These are phyloP conservation scores for Tragelaphus buxtoni DNA, from an alignment of 2,113 vertebrate genomes.

Conservation along the genomic window DNA sequence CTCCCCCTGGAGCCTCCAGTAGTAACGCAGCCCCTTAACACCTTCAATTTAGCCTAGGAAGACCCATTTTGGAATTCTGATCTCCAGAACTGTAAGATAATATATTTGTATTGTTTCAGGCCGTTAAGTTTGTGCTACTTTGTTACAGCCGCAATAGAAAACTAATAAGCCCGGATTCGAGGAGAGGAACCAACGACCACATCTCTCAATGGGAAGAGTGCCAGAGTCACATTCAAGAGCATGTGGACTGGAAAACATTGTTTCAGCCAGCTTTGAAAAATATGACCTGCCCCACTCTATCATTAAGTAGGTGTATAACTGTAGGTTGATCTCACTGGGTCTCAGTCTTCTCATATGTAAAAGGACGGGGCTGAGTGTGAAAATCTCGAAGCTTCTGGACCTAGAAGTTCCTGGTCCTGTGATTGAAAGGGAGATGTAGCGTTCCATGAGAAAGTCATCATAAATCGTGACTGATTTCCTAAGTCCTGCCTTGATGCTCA, in stretches of 20 bases:
- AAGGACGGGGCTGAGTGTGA: not conserved
- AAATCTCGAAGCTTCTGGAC: not conserved
- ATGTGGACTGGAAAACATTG: not conserved
- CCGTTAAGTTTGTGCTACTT: not conserved
- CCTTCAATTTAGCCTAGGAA: not conserved
- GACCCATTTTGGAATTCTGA: not conserved
- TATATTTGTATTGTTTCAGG: not conserved
- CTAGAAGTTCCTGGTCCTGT: not conserved
- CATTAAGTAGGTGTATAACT: not conserved
- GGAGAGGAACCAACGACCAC: not conserved
- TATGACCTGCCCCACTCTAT: not conserved
- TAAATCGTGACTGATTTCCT: not conserved
- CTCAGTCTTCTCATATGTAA: not conserved
- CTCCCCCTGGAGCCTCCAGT: not conserved
- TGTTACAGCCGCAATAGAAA: not conserved
- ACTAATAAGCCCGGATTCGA: not conserved
- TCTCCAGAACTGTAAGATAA: not conserved
- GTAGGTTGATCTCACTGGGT: not conserved
- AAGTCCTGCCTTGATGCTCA: not conserved
- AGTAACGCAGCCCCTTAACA: not conserved
- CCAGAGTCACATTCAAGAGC: not conserved
- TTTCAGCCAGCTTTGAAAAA: constrained; percentile 16
- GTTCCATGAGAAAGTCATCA: not conserved
- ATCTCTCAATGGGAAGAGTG: not conserved
- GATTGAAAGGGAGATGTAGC: not conserved